Evolutionary conservation across 2,797 vertebrate genomes (phyloP), one percentile per base, ranked within the genome.

Genomic region (Macropus fuliginosus): DNA sequence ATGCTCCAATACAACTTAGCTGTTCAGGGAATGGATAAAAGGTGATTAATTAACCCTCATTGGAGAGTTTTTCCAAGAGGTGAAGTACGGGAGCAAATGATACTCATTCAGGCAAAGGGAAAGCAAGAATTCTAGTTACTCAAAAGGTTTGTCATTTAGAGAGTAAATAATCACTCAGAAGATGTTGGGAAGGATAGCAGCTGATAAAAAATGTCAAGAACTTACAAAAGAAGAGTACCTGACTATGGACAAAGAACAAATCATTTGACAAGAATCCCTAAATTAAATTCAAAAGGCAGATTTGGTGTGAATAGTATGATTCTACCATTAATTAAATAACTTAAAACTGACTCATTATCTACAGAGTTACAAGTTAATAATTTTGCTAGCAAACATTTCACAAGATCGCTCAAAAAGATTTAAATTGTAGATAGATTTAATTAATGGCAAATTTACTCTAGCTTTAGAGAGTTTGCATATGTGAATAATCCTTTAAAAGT

Each of bases 351-450:
- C 95, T 97, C 93, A 97, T 97, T 96, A 97, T 94, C 97, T 91
- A 93, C 95, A 52, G 93, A 92, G 95, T 94, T 96, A 96, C 96
- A 91, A 93, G 95, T 96, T 97, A 98, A 97, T 97, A 96, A 97
- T 96, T 96, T 92, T 94, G 96, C 89, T n/a, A 95, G 94, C 92
- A 96, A 96, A 94, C 57, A 91, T 93, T 95, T 94, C 56, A 24
- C 94, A 94, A 96, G 94, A 96, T 97, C 93, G 95, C 97, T 96
- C 94, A 74, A 54, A 91, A 96, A 97, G 95, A 93, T 66, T 54
- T 91, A 90, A 95, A 90, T 11, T 92, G 55, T 21, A 94, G 97
- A 40, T 92, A 89, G 93, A 93, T 93, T 95, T 96, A 98, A 98
- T 98, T 97, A 96, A 96, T 96, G 97, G 54, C 54, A 40, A 92